Conservation (phyloP, 2,888 invertebrate species). For the Neocrepidodera transversa region DNA sequence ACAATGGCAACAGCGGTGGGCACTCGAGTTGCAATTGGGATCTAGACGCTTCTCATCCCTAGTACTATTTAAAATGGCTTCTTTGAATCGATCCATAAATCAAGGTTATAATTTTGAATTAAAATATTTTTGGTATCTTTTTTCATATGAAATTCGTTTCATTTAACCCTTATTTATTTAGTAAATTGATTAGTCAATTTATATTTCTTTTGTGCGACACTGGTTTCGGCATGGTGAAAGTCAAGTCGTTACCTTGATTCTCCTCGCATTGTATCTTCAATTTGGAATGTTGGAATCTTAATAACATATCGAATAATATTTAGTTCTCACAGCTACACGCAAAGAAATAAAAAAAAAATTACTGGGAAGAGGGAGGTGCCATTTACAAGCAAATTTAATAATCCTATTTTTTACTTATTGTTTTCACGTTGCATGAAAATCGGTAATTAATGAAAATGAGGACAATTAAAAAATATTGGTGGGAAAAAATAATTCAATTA, state of each 20-base stretch:
- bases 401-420: neutral
- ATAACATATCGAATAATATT: constrained; percentile 1
- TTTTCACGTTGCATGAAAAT: constrained; percentile 9
- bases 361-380: neutral
- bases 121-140: no score
- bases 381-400: neutral
- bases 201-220: no score
- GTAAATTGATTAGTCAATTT: no score
- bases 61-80: no score
- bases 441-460: neutral
- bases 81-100: no score
- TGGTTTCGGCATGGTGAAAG: constrained; percentile 33
- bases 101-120: no score
- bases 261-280: constrained; percentile 27
- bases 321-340: neutral
- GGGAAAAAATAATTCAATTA: constrained; percentile 13
- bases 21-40: no score
- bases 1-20: no score
- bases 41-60: no score
- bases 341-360: neutral
- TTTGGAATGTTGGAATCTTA: constrained; percentile 12
- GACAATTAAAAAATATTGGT: neutral
- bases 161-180: no score
- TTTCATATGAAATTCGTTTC: no score
- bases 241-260: constrained; percentile 36